These are phyloP conservation scores for Anastrepha ludens DNA, from an alignment of 1,140 invertebrate genomes.

Conservation along the genomic window DNA sequence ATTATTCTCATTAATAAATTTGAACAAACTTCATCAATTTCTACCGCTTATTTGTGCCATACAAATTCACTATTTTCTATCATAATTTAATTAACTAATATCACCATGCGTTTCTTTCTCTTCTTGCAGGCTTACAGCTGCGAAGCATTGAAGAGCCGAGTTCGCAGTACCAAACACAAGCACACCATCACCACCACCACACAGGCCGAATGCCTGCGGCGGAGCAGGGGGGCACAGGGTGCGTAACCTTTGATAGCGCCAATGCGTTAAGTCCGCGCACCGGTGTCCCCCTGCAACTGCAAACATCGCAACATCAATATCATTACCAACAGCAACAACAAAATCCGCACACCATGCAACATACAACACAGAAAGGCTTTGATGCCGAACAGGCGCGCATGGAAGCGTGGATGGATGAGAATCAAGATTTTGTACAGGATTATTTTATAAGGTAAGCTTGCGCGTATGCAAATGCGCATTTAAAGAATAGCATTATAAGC, in stretches of 20 bases:
- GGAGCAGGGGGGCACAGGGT: conserved; percentile 78
- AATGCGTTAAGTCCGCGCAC: conserved; percentile 75
- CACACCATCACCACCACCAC: conserved; percentile 4
- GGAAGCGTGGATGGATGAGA: conserved; percentile 96
- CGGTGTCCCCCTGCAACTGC: conserved; percentile 75
- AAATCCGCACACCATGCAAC: conserved; percentile 68
- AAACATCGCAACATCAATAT: conserved; percentile 64
- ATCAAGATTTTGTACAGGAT: conserved; percentile 95
- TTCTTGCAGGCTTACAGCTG: conserved; percentile 83
- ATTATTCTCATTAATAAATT: too few species aligned
- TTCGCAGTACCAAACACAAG: conserved; percentile 51
- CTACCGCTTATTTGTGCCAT: too few species aligned
- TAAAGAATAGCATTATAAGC: too few species aligned
- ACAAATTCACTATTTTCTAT: too few species aligned
- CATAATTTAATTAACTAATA: background rate
- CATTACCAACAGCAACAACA: conserved; percentile 65
- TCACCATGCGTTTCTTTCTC: background rate
- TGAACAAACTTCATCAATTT: too few species aligned
- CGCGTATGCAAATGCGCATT: too few species aligned
- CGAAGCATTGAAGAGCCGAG: conserved; percentile 85
- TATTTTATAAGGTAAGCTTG: conserved; percentile 89
- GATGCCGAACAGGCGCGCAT: conserved; percentile 89
- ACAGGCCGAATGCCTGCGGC: conserved; percentile 79
- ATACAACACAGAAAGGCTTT: conserved; percentile 77
- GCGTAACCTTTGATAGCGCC: conserved; percentile 72